phyloP scores from a whole-genome alignment of 1,140 invertebrate species.

The Caenorhabditis briggsae region DNA sequence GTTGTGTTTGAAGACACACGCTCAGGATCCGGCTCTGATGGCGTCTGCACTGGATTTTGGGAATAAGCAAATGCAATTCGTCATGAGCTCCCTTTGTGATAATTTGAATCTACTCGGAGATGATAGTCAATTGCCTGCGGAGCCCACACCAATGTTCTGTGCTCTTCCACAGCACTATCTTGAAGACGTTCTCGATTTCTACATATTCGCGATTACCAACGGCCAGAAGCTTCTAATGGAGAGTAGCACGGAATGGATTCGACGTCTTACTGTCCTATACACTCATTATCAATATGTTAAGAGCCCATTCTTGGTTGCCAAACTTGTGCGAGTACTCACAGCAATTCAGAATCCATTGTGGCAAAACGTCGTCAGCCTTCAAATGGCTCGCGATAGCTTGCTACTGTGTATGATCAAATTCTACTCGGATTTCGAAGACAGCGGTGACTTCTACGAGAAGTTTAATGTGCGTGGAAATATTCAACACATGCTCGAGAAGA shows the following conservation, averaged over 20 bases:
- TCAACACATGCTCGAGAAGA: slow-evolving; percentile 89
- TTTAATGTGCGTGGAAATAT: slow-evolving; percentile 98
- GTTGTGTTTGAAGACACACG: slow-evolving; percentile 28
- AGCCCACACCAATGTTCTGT: slow-evolving; percentile 85
- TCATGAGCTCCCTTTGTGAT: background rate
- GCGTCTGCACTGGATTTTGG: slow-evolving; percentile 7
- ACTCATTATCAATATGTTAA: slow-evolving; percentile 32
- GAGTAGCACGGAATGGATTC: slow-evolving; percentile 1
- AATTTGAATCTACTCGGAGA: slow-evolving; percentile 43
- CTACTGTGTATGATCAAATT: slow-evolving; percentile 95
- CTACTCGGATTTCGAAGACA: slow-evolving; percentile 96
- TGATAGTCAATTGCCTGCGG: slow-evolving; percentile 80
- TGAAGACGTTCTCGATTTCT: slow-evolving; percentile 94
- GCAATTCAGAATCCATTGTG: slow-evolving; percentile 14
- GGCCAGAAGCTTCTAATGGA: slow-evolving; percentile 19
- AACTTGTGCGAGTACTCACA: background rate
- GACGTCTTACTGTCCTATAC: background rate
- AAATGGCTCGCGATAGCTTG: slow-evolving; percentile 86
- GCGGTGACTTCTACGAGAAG: slow-evolving; percentile 98
- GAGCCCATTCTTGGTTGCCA: slow-evolving; percentile 24
- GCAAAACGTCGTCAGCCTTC: slow-evolving; percentile 85
- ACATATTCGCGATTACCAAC: slow-evolving; percentile 83
- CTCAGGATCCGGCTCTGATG: background rate
- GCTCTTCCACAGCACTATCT: slow-evolving; percentile 95
- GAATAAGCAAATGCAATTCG: slow-evolving; percentile 18